Evolutionary conservation across 2,888 invertebrate species (phyloP), one percentile per base, ranked within the genome.

Genomic region (Barypeithes pellucidus): DNA sequence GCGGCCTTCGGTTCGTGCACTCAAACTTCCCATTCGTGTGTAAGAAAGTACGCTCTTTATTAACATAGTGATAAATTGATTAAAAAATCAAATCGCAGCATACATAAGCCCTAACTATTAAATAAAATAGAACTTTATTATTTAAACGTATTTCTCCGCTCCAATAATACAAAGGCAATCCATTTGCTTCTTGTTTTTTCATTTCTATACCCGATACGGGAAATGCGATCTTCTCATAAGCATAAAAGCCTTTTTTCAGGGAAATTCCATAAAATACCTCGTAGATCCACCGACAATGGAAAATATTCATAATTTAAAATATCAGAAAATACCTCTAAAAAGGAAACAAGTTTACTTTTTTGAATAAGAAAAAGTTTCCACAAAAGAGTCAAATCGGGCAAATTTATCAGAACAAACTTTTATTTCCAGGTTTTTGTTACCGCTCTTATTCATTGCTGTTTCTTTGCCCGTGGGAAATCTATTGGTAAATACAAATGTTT

Each of bases 381-480:
- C 54, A 57, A 52, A 52, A 52, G 52, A 52, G n/a, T 29, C 20
- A 52, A 57, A 57, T 57, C 33, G 54, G 11, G 14, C 33, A 57
- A 33, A 57, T 57, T 57, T 57, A 57, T 57, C 54, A 33, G 33
- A 16, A 29, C 33, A 57, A 57, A 57, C 16, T 57, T 57, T 57
- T 57, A 57, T 57, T 57, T 57, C 33, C 16, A 14, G 54, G 29
- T 16, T 57, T 47, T 57, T 57, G 24, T 57, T 57, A 57, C 54
- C 33, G n/a, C 18, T 57, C 12, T 57, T 33, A 57, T 57, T 57
- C 33, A 33, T 57, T 57, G 54, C 54, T 16, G 14, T 57, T 33
- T 57, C 22, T 57, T 24, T 57, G 33, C 54, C 54, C 33, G 16
- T 54, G 54, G 54, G 54, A 57, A 57, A 57, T 57, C 54, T 57